Conservation (phyloP, 30 jellyfish, hydroid and myxozoan species). For the Morbakka virulenta region DNA sequence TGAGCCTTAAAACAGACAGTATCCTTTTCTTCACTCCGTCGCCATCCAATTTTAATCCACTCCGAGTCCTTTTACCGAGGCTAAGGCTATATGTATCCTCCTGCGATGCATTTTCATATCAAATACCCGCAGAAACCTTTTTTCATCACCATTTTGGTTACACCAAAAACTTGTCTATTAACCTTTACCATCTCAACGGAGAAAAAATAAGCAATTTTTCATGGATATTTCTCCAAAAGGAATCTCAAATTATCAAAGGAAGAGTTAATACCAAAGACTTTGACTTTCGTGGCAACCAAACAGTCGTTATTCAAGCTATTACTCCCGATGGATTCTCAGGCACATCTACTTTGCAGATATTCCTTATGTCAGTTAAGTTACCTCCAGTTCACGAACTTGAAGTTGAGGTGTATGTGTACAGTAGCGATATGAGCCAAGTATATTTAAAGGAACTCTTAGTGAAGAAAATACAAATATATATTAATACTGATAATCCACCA, state of each 20-base stretch:
- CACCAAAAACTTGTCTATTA: neutral
- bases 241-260: neutral
- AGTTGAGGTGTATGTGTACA: constrained; percentile 16
- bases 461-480: constrained; percentile 1
- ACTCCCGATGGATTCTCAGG: neutral
- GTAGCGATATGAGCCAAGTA: neutral
- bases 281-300: neutral
- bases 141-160: neutral
- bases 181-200: neutral
- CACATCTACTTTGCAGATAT: neutral
- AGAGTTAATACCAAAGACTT: neutral
- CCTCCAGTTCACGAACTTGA: neutral
- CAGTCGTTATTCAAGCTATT: neutral
- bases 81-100: neutral
- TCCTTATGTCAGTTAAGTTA: neutral
- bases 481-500: neutral
- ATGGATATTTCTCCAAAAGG: neutral
- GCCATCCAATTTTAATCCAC: too few species aligned
- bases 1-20: too few species aligned
- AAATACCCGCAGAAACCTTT: neutral
- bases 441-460: constrained; percentile 7
- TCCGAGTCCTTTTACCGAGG: too few species aligned
- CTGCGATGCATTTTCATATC: neutral
- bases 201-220: neutral
- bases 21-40: too few species aligned